Evolutionary conservation across 2,113 vertebrate genomes (phyloP).

Genomic region (Oreochromis niloticus): DNA sequence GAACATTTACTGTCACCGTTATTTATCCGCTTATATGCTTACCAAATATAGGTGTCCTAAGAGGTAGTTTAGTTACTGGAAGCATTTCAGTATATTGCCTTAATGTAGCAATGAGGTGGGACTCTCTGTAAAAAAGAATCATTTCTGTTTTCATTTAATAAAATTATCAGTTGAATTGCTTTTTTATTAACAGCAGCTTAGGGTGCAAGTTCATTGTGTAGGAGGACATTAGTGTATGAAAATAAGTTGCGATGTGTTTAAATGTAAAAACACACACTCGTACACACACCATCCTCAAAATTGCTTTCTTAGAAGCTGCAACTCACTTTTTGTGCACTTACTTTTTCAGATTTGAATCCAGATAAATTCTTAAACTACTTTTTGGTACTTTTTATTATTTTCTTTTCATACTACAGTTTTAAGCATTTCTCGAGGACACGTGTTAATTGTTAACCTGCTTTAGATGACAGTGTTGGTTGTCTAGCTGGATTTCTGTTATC

Average conservation of each 20-base stretch:
- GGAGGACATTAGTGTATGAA: not conserved
- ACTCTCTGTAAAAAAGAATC: not conserved
- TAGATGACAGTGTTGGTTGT: not conserved
- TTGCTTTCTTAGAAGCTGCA: not conserved
- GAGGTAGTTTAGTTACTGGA: not conserved
- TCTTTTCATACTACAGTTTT: not conserved
- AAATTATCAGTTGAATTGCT: not conserved
- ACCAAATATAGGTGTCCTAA: conserved; percentile 25
- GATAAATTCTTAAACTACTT: not conserved
- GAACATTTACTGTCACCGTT: conserved; percentile 31
- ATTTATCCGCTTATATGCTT: conserved; percentile 32
- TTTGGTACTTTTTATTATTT: not conserved
- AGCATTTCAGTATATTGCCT: not conserved
- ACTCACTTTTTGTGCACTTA: not conserved
- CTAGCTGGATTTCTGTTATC: not conserved
- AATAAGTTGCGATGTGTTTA: not conserved
- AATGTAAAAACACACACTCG: not conserved
- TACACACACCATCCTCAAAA: not conserved
- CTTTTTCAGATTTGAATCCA: not conserved
- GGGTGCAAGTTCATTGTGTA: not conserved
- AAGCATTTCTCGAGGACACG: not conserved
- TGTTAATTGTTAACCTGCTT: not conserved
- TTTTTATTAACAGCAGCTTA: not conserved
- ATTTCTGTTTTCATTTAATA: not conserved
- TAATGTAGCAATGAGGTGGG: not conserved